A percentile compares a stretch with the other conserved stretches of the same genome.
phyloP scores from a whole-genome alignment of 2,888 invertebrate genomes.

The Drymonia ruficornis region DNA sequence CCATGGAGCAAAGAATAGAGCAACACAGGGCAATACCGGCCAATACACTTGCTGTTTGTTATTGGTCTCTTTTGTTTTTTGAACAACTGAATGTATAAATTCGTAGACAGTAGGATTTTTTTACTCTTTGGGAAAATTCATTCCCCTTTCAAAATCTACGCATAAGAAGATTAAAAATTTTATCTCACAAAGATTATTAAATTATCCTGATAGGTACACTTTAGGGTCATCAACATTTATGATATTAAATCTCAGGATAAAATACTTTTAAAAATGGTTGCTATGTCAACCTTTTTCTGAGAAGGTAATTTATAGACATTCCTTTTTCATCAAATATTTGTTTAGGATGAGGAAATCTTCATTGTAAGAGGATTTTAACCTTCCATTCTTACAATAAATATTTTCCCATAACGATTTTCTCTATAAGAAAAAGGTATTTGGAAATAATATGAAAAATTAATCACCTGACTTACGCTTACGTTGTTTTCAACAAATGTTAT shows the following conservation, averaged over 20 bases:
- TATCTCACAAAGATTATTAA: too few relatives aligned
- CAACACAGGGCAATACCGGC: constrained; percentile 49
- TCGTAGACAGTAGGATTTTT: too few relatives aligned
- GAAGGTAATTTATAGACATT: constrained; percentile 22
- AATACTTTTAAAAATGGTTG: constrained; percentile 3
- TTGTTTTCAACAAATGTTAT: too few relatives aligned
- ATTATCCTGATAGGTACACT: too few relatives aligned
- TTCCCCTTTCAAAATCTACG: too few relatives aligned
- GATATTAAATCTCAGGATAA: neutral
- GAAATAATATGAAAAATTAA: neutral
- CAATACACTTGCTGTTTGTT: constrained; percentile 26
- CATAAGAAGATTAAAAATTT: too few relatives aligned
- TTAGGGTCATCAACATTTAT: too few relatives aligned
- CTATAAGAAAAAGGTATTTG: neutral
- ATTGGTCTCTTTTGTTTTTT: constrained; percentile 26
- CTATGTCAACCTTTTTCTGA: constrained; percentile 1
- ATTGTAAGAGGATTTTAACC: constrained; percentile 36
- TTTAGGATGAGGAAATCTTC: constrained; percentile 38
- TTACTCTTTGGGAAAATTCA: too few relatives aligned
- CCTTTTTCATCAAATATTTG: constrained; percentile 45
- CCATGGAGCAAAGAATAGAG: constrained; percentile 51
- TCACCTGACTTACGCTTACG: too few relatives aligned
- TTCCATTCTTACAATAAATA: constrained; percentile 10
- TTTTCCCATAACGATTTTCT: constrained; percentile 6
- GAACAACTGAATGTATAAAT: too few relatives aligned